These are phyloP conservation scores for Leguminivora glycinivorella DNA, from an alignment of 1,140 invertebrate genomes.

Conservation along the genomic window DNA sequence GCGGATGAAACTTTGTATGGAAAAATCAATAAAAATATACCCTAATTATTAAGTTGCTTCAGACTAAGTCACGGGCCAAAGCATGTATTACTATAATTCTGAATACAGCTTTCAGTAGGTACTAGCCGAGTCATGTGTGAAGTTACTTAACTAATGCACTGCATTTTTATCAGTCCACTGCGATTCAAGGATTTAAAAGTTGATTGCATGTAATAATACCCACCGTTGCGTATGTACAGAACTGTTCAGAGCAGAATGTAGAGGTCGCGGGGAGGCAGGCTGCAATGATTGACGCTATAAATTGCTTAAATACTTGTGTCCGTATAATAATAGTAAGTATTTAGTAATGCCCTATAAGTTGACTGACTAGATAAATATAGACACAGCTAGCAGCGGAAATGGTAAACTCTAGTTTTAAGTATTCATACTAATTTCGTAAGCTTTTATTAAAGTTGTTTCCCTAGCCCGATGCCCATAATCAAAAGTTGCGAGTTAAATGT, in stretches of 20 bases:
- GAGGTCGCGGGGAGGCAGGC: neutral
- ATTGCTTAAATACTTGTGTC: neutral
- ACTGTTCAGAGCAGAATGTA: slow-evolving; percentile 4
- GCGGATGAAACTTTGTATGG: too few relatives aligned
- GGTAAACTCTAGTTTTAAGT: neutral
- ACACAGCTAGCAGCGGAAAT: neutral
- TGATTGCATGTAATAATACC: slow-evolving; percentile 15
- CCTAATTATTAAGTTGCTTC: too few relatives aligned
- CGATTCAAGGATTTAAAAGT: slow-evolving; percentile 15
- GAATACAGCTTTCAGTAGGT: too few relatives aligned
- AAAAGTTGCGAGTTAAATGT: too few relatives aligned
- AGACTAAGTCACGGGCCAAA: too few relatives aligned
- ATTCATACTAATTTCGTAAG: neutral
- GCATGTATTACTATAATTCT: too few relatives aligned
- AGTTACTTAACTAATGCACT: neutral
- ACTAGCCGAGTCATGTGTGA: neutral
- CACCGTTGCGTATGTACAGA: neutral
- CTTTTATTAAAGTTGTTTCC: too few relatives aligned
- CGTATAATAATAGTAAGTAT: neutral
- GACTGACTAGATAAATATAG: neutral
- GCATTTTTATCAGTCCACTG: neutral
- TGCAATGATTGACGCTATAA: neutral
- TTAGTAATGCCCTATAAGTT: neutral
- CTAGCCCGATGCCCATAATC: too few relatives aligned
- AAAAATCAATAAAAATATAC: too few relatives aligned